Percentiles rank a stretch among this genome's conserved stretches.
Evolutionary conservation across 2,888 invertebrate species (phyloP).

Genomic region (Nomada ruficornis): DNA sequence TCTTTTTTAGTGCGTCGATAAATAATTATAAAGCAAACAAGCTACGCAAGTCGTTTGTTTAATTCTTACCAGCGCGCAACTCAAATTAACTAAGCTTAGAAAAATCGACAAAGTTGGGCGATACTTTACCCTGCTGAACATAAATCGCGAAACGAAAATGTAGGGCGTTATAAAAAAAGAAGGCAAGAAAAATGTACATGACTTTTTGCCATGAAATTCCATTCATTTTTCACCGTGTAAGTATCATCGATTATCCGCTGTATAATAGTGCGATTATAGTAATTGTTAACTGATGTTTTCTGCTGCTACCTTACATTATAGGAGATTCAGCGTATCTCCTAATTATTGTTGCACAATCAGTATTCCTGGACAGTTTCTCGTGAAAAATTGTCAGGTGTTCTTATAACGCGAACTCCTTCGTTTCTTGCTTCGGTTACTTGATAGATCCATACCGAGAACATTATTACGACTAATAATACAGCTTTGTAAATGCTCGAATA

Average conservation of each 20-base stretch:
- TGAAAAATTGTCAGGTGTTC: background rate
- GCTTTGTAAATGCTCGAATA: background rate
- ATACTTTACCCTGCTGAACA: background rate
- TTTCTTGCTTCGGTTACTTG: background rate
- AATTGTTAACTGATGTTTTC: constrained; percentile 17
- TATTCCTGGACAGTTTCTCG: background rate
- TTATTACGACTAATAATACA: background rate
- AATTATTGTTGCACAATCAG: background rate
- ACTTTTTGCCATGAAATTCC: constrained; percentile 24
- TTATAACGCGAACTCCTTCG: background rate
- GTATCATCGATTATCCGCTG: background rate
- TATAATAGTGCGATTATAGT: constrained; percentile 31
- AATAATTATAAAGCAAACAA: background rate
- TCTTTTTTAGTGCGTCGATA: background rate
- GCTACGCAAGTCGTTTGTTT: background rate
- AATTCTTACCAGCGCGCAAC: background rate
- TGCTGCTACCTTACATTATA: background rate
- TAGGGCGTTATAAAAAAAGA: background rate
- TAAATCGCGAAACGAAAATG: background rate
- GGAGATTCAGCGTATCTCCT: background rate
- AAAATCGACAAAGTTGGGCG: background rate
- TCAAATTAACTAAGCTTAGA: background rate
- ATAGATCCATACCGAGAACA: background rate
- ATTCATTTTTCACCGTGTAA: background rate
- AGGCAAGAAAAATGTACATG: background rate